phyloP scores from a whole-genome alignment of 2,113 vertebrate species.

The Elephas maximus region DNA sequence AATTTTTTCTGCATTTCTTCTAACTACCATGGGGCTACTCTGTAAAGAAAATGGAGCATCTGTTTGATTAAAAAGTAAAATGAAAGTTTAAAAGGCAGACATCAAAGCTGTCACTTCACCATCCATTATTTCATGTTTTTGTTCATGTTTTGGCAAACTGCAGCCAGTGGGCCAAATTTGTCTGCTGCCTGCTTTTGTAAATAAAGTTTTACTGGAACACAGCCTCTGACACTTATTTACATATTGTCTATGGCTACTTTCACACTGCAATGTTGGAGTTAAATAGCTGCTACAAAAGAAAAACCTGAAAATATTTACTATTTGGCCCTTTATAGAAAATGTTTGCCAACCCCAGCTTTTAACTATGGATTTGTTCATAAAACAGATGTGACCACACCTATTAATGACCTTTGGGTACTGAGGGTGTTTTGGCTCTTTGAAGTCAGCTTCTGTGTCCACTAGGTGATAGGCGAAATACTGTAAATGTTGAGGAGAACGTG shows the following conservation, averaged over 20 bases:
- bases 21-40: neutral
- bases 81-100: neutral
- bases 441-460: neutral
- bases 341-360: neutral
- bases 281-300: neutral
- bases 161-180: neutral
- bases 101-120: neutral
- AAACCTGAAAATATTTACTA: neutral
- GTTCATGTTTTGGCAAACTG: neutral
- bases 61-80: conserved; percentile 38
- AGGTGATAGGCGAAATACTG: neutral
- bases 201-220: neutral
- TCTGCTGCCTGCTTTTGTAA: neutral
- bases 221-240: neutral
- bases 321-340: neutral
- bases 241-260: neutral
- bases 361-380: conserved; percentile 31
- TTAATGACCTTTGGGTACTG: neutral
- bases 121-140: neutral
- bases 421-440: neutral
- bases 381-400: neutral
- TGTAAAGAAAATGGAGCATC: neutral
- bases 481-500: neutral
- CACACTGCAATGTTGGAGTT: neutral
- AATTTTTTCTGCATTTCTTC: neutral